Percentiles rank a stretch among this genome's conserved stretches.
phyloP scores from a whole-genome alignment of 2,888 invertebrate genomes.

The Sinotaia quadrata region DNA sequence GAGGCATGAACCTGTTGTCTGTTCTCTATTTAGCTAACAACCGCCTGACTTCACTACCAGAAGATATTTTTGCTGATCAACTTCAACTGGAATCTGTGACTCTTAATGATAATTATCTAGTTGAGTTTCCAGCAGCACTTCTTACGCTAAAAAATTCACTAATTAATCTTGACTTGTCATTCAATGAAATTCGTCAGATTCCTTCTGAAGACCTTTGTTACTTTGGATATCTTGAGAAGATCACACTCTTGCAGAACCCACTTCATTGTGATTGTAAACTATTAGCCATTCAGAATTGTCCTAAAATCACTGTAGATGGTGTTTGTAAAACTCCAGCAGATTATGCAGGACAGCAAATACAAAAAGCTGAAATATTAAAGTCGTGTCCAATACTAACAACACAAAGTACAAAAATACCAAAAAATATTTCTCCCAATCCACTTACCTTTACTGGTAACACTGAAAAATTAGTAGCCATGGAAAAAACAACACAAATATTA shows the following conservation, averaged over 20 bases:
- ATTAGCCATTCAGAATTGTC: slow-evolving; percentile 18
- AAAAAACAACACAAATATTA: too few relatives aligned
- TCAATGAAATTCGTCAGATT: slow-evolving; percentile 24
- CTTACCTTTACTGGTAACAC: too few relatives aligned
- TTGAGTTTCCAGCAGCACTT: slow-evolving; percentile 25
- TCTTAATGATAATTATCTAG: slow-evolving; percentile 28
- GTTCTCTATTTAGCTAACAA: slow-evolving; percentile 28
- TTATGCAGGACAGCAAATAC: slow-evolving; percentile 13
- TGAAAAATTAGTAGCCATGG: too few relatives aligned
- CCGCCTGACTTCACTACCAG: slow-evolving; percentile 28
- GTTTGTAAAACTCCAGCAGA: slow-evolving; percentile 24
- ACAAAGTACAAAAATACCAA: too few relatives aligned
- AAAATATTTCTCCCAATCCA: too few relatives aligned
- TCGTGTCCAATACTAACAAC: too few relatives aligned
- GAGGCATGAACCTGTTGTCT: slow-evolving; percentile 23
- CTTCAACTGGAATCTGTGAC: slow-evolving; percentile 24
- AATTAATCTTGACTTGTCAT: slow-evolving; percentile 24
- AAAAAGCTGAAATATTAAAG: not conserved
- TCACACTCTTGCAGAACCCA: slow-evolving; percentile 29
- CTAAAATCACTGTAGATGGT: slow-evolving; percentile 23
- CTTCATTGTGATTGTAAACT: slow-evolving; percentile 35
- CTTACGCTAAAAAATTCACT: slow-evolving; percentile 15
- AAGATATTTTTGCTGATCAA: slow-evolving; percentile 18
- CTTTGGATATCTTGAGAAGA: slow-evolving; percentile 22
- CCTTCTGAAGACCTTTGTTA: slow-evolving; percentile 24